A percentile compares a stretch with the other conserved stretches of the same genome.
Conservation (phyloP, 2,113 vertebrate genomes). For the Gallinago media region DNA sequence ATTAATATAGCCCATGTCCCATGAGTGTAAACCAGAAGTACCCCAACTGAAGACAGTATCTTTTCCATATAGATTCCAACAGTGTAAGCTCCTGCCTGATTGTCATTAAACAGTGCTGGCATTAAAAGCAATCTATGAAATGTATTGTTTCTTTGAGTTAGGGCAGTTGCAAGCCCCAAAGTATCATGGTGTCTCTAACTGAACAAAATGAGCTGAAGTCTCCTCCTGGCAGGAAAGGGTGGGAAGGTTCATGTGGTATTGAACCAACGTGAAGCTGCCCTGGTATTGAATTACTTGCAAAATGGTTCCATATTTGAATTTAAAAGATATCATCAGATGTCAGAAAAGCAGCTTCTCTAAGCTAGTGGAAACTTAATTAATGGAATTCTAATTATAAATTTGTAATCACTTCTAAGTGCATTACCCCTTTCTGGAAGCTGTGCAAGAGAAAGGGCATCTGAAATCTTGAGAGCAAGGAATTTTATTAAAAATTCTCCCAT, state of each 20-base stretch:
- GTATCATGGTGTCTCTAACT: neutral
- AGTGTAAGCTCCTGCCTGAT: neutral
- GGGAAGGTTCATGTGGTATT: neutral
- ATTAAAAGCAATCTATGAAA: neutral
- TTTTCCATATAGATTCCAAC: neutral
- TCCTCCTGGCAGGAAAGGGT: neutral
- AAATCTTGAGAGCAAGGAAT: neutral
- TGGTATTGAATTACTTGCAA: neutral
- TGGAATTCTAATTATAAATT: no score
- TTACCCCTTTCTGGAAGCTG: neutral
- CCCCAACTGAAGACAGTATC: neutral
- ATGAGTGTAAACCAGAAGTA: neutral
- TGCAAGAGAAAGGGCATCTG: neutral
- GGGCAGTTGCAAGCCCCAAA: neutral
- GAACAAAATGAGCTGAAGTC: neutral
- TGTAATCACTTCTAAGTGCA: neutral
- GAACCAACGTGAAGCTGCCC: fast-evolving
- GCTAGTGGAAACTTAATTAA: neutral
- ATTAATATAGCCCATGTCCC: neutral
- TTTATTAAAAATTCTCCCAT: neutral
- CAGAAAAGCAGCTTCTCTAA: neutral
- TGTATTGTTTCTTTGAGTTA: neutral
- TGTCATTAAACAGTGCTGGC: neutral
- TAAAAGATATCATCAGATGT: neutral
- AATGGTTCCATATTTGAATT: neutral